Base-by-base conservation (phyloP, 2,113 vertebrate species). In the Calidris pygmaea region DNA sequence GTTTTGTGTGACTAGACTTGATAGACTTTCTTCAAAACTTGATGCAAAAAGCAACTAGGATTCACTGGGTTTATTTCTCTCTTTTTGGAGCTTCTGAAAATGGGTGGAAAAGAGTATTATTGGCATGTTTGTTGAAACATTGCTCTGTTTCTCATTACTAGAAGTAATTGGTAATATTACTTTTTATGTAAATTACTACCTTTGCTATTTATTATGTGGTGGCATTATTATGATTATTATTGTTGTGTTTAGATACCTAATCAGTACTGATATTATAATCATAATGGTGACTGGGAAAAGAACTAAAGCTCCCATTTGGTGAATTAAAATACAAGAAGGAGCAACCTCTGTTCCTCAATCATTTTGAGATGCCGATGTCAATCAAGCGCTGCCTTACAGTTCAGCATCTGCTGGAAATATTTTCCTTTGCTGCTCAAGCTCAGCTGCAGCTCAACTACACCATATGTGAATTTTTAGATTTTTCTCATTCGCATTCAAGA, bases 401-500 rank as follows among this genome's bases (percentile, higher is more conserved):
- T 78, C 85, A 91, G 52, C 56, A 82, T 90, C 80, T 89, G 68
- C 70, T 93, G 70, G 68, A 89, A 94, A 75, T 60, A 88, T 65
- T 88, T 93, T 89, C 37, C 53, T 56, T 47, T 87, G 92, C 58
- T 52, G 92, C 66, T 66, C 56, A 67, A 68, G 76, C 48, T 90
- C 83, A 92, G 85, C 79, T 95, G 87, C 70, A 86, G 52, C 65
- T 81, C 52, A 81, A 10, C 32, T 80, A 41, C 32, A 47, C 27
- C 55, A 29, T 7, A 87, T 45, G 56, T 18, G 39, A 90, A 55
- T 75, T 67, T 92, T 83, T 32, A 82, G 19, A 67, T 85, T 94
- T 92, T 77, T 43, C 91, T 85, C 39, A 89, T 89, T 85, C 15
- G 27, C 14, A 74, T 71, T 85, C 32, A 78, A 75, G 39, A 94